Evolutionary conservation across 2,113 vertebrate species (phyloP).

Genomic region (Stomatorhinus ivindoensis): DNA sequence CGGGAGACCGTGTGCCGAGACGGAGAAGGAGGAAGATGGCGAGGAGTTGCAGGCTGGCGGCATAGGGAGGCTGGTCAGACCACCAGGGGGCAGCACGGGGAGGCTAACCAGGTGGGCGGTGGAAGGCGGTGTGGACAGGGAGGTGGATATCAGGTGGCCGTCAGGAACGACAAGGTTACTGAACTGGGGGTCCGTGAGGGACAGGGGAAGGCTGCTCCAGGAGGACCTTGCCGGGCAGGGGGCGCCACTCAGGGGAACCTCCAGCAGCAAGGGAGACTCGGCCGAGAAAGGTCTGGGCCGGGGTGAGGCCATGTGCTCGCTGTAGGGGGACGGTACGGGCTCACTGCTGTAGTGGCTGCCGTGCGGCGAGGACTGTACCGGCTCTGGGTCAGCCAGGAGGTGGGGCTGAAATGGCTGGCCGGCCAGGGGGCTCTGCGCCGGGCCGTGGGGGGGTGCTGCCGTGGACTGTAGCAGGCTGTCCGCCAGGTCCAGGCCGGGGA

Average conservation of each 20-base stretch:
- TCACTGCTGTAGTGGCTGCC: slow-evolving; percentile 94
- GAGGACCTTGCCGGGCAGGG: slow-evolving; percentile 77
- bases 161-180: slow-evolving; percentile 85
- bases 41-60: slow-evolving; percentile 46
- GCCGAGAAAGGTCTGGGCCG: slow-evolving; percentile 78
- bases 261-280: slow-evolving; percentile 85
- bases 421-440: slow-evolving; percentile 74
- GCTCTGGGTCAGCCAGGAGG: slow-evolving; percentile 81
- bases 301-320: slow-evolving; percentile 89
- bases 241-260: slow-evolving; percentile 82
- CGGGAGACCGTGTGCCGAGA: slow-evolving; percentile 66
- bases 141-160: slow-evolving; percentile 91
- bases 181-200: slow-evolving; percentile 83
- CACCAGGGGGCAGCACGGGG: slow-evolving; percentile 81
- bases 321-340: slow-evolving; percentile 90
- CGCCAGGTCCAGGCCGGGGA: slow-evolving; percentile 86
- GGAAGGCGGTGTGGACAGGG: slow-evolving; percentile 90
- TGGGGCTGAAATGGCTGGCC: slow-evolving; percentile 87
- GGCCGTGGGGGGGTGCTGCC: slow-evolving; percentile 60
- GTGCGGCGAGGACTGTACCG: slow-evolving; percentile 76
- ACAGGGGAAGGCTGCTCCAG: slow-evolving; percentile 85
- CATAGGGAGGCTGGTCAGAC: slow-evolving; percentile 55
- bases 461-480: slow-evolving; percentile 85
- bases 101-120: slow-evolving; percentile 85
- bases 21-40: slow-evolving; percentile 23